These are phyloP conservation scores for Cirrhinus mrigala DNA, from an alignment of 2,797 vertebrate genomes.

Conservation along the genomic window DNA sequence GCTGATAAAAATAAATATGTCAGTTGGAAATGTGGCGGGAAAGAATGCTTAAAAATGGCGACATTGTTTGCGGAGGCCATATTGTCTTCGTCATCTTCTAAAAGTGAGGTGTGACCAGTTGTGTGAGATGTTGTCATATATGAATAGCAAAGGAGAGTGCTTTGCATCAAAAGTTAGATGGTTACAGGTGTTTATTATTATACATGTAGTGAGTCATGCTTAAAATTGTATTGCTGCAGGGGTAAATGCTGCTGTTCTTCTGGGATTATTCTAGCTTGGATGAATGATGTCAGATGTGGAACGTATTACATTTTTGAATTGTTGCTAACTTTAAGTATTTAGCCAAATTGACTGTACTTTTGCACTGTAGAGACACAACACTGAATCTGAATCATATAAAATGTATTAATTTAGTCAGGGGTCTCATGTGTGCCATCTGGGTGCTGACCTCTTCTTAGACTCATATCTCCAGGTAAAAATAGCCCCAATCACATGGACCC, in stretches of 20 bases:
- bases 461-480: constrained; percentile 79
- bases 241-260: not conserved
- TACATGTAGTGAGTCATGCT: not conserved
- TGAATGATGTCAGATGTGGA: not conserved
- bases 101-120: constrained; percentile 11
- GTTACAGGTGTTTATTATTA: not conserved
- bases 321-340: too few species aligned
- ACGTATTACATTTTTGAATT: not conserved
- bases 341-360: not conserved
- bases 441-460: constrained; percentile 71
- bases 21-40: not conserved
- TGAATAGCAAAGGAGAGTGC: not conserved
- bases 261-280: not conserved
- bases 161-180: constrained; percentile 3
- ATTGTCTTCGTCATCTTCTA: constrained; percentile 28
- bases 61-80: not conserved
- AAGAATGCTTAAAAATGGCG: not conserved
- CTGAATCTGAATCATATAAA: constrained; percentile 10
- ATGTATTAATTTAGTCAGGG: constrained; percentile 69
- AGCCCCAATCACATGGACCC: constrained; percentile 79
- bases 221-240: not conserved
- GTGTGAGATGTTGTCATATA: not conserved
- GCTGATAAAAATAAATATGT: not conserved
- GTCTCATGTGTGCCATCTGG: constrained; percentile 73
- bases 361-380: not conserved